Evolutionary conservation across 2,888 invertebrate genomes (phyloP).

Genomic region (Andrena praecox): DNA sequence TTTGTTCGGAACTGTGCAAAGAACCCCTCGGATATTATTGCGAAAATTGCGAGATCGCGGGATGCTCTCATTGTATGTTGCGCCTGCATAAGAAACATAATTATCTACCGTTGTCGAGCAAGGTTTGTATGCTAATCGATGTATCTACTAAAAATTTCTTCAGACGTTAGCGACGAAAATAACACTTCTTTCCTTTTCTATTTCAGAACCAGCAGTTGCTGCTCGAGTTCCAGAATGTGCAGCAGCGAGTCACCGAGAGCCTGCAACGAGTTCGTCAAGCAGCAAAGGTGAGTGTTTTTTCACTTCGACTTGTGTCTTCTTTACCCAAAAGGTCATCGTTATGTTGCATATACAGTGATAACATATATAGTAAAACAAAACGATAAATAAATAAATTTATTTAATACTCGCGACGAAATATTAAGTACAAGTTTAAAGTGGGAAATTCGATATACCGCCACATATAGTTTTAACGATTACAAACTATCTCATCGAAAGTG

Average conservation of each 20-base stretch:
- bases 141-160: conserved; percentile 16
- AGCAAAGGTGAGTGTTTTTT: conserved; percentile 82
- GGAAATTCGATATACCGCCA: conserved; percentile 1
- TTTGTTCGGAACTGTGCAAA: conserved; percentile 71
- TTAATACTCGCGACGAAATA: conserved; percentile 68
- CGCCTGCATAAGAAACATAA: conserved; percentile 82
- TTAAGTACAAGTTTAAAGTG: conserved; percentile 61
- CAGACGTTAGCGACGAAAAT: neutral
- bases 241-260: conserved; percentile 73
- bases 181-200: conserved; percentile 35
- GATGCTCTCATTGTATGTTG: conserved; percentile 85
- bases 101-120: conserved; percentile 71
- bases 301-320: conserved; percentile 5
- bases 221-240: conserved; percentile 70
- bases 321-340: neutral
- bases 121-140: conserved; percentile 78
- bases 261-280: conserved; percentile 76
- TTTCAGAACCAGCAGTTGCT: conserved; percentile 79
- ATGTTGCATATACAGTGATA: conserved; percentile 14
- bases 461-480: neutral
- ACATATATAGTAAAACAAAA: conserved; percentile 38
- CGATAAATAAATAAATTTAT: conserved; percentile 78
- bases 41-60: conserved; percentile 79
- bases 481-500: neutral
- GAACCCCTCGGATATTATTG: conserved; percentile 83